Evolutionary conservation across 2,888 invertebrate species (phyloP).

Genomic region (Tuberolachnus salignus): DNA sequence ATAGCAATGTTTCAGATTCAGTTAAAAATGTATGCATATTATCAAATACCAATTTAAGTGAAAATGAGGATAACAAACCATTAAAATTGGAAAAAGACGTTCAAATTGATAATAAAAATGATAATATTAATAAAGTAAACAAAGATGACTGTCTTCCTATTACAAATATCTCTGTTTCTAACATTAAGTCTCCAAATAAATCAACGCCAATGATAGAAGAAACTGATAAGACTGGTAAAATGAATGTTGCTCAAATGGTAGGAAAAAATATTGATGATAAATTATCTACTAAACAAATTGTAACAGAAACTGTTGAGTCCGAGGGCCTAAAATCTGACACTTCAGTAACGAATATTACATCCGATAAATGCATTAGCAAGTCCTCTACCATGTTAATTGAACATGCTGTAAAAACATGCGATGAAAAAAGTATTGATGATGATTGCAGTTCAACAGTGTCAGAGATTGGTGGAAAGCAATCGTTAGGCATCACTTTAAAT

Average conservation of each 20-base stretch:
- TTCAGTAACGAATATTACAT: not conserved
- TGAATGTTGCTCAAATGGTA: slow-evolving; percentile 48
- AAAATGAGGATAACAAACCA: not conserved
- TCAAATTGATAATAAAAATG: not conserved
- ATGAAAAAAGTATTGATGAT: slow-evolving; percentile 13
- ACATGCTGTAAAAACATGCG: slow-evolving; percentile 6
- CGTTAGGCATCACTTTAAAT: slow-evolving; percentile 36
- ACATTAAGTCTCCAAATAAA: not conserved
- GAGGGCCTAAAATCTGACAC: not conserved
- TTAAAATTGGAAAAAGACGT: not conserved
- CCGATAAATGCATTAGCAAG: not conserved
- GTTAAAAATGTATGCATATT: not conserved
- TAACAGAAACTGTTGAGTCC: not conserved
- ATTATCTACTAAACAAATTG: not conserved
- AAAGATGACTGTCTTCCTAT: slow-evolving; percentile 5
- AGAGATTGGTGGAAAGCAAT: slow-evolving; percentile 1
- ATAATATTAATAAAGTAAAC: not conserved
- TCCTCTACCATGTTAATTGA: slow-evolving; percentile 25
- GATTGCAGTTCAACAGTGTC: not conserved
- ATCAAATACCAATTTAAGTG: not conserved
- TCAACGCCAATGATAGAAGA: slow-evolving; percentile 28
- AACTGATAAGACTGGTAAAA: slow-evolving; percentile 41
- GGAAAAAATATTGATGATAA: not conserved
- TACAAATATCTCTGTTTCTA: slow-evolving; percentile 10
- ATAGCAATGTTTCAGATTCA: not conserved